Conservation (phyloP, 2,113 vertebrate genomes). For the Embiotoca jacksoni region DNA sequence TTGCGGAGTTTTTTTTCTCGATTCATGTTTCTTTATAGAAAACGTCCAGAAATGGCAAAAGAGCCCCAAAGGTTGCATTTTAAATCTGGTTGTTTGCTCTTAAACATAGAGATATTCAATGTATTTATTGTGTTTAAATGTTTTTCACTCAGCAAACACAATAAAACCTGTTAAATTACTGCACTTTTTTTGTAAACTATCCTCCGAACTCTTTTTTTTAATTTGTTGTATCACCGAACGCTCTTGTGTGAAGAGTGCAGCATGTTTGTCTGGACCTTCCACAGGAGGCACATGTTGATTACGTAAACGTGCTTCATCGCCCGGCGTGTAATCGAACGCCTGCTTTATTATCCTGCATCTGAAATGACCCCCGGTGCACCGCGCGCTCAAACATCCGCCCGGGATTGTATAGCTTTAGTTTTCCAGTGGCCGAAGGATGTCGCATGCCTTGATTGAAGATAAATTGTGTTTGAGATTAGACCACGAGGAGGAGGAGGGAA, state of each 20-base stretch:
- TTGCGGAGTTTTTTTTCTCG: neutral
- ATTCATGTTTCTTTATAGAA: neutral
- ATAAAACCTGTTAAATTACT: neutral
- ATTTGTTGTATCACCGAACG: neutral
- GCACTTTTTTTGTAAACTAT: too few relatives aligned
- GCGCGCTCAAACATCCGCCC: conserved; percentile 1
- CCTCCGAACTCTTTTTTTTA: too few relatives aligned
- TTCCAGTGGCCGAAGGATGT: conserved; percentile 10
- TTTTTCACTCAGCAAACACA: neutral
- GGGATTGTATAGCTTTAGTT: conserved; percentile 12
- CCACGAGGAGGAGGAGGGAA: neutral
- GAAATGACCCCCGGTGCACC: conserved; percentile 28
- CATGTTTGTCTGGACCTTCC: conserved; percentile 8
- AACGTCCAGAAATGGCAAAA: neutral
- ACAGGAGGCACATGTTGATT: conserved; percentile 30
- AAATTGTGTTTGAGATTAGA: conserved; percentile 66
- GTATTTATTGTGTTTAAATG: neutral
- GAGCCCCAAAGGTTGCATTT: neutral
- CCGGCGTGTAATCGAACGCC: neutral
- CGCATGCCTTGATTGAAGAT: conserved; percentile 55
- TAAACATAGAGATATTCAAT: too few relatives aligned
- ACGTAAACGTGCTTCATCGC: conserved; percentile 21
- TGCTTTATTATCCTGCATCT: conserved; percentile 41
- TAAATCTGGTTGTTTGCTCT: neutral
- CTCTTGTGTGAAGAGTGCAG: neutral